Base-by-base conservation (phyloP, 2,113 vertebrate genomes). In the Xenopus borealis region DNA sequence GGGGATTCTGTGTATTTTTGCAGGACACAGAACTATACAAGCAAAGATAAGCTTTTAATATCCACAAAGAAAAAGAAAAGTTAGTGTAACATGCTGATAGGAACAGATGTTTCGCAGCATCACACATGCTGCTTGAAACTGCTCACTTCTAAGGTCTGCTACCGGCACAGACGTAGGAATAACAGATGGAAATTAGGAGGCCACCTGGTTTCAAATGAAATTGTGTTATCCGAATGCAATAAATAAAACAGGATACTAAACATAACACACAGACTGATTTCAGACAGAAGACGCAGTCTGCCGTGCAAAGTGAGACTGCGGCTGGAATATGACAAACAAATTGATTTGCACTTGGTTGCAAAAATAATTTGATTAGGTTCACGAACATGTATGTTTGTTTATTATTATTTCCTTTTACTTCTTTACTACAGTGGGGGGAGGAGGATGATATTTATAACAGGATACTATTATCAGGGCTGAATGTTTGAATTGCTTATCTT, bases 81-180 rank as follows among this genome's bases (percentile, higher is more conserved):
- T 69, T 75, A 53, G 44, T 52, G 57, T 62, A 75, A 75, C 66
- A 69, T 63, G 57, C 67, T 77, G 74, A 46, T 69, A 70, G 67
- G 66, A 70, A 70, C 74, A 77, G 74, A 70, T 77, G 74, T 77
- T 77, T 64, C 61, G 50, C 84, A 83, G 85, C 50, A 69, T 77
- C 66, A 52, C 58, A 78, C 84, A 79, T 82, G 84, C 79, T 78
- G 27, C 74, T 77, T n/a, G 58, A 67, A 64, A 72, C 84, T 82
- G 84, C 81, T 85, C 82, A 71, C 81, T 77, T 77, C 74, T 77
- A 70, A 77, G 66, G 67, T 64, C 74, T 77, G 74, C 66, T 80
- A 85, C 82, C 86, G 84, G 83, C 84, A 79, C 64, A 86, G 83
- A 81, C 80, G 75, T 84, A 86, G 83, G 85, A 82, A 77, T 82